A percentile compares a stretch with the other conserved stretches of the same genome.
These are phyloP conservation scores for Branchipolynoe longqiensis DNA, from an alignment of 2,888 invertebrate genomes.

Conservation along the genomic window DNA sequence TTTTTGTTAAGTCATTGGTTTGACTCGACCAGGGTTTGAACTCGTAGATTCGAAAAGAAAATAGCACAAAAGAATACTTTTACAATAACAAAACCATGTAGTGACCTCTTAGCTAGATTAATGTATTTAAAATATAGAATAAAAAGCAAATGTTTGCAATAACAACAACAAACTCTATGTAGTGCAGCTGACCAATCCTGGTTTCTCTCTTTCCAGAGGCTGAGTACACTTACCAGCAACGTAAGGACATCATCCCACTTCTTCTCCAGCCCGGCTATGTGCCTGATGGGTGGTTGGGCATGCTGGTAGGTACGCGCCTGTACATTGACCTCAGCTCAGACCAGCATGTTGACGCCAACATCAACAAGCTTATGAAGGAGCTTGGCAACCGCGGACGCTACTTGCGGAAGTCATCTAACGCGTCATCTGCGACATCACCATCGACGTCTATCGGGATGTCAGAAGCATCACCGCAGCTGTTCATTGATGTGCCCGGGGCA, in stretches of 20 bases:
- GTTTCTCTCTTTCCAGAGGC: constrained; percentile 74
- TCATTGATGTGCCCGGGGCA: neutral
- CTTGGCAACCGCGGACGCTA: constrained; percentile 73
- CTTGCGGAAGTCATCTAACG: neutral
- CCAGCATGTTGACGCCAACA: constrained; percentile 69
- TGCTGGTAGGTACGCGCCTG: constrained; percentile 78
- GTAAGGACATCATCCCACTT: constrained; percentile 79
- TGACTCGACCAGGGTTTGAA: too few species aligned
- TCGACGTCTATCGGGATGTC: neutral
- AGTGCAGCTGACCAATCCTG: too few species aligned
- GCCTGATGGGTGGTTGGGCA: constrained; percentile 81
- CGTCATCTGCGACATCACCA: neutral
- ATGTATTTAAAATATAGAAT: too few species aligned
- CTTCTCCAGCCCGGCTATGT: constrained; percentile 75
- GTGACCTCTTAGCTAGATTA: too few species aligned
- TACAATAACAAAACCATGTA: too few species aligned
- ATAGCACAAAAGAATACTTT: too few species aligned
- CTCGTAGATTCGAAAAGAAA: too few species aligned
- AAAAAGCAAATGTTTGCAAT: neutral
- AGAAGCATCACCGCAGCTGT: neutral
- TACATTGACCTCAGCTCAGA: constrained; percentile 78
- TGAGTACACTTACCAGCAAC: constrained; percentile 78
- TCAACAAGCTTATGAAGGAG: constrained; percentile 75
- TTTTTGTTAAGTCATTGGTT: too few species aligned
- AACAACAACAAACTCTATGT: neutral